Evolutionary conservation across 2,797 vertebrate species (phyloP).

Genomic region (Botia almorhae): DNA sequence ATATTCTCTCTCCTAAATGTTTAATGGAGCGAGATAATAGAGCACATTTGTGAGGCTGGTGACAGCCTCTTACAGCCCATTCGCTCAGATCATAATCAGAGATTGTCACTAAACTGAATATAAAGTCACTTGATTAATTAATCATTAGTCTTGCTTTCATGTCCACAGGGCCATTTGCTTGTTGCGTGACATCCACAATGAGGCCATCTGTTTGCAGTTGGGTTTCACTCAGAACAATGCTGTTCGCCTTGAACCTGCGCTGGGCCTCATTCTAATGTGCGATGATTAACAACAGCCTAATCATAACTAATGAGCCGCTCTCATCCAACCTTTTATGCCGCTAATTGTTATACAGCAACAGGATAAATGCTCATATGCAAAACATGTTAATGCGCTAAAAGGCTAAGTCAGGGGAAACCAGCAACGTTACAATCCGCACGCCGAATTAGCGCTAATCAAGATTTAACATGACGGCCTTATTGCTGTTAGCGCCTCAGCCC

Average conservation of each 20-base stretch:
- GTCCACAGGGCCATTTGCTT: slow-evolving; percentile 55
- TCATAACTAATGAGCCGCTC: slow-evolving; percentile 86
- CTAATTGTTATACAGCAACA: slow-evolving; percentile 76
- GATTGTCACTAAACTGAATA: slow-evolving; percentile 58
- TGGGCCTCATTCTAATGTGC: slow-evolving; percentile 74
- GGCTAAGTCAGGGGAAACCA: slow-evolving; percentile 54
- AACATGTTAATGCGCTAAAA: slow-evolving; percentile 59
- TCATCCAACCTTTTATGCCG: slow-evolving; percentile 74
- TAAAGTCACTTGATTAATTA: slow-evolving; percentile 65
- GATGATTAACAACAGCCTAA: slow-evolving; percentile 86
- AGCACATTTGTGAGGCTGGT: slow-evolving; percentile 43
- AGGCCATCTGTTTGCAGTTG: slow-evolving; percentile 65
- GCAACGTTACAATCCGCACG: slow-evolving; percentile 71
- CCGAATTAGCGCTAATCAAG: slow-evolving; percentile 88
- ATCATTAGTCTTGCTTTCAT: slow-evolving; percentile 57
- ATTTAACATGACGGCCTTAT: slow-evolving; percentile 76
- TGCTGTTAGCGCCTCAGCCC: slow-evolving; percentile 81
- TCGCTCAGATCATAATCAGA: slow-evolving; percentile 54
- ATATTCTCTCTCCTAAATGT: slow-evolving; percentile 32
- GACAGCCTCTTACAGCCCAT: slow-evolving; percentile 48
- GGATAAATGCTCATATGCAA: slow-evolving; percentile 61
- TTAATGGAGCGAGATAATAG: slow-evolving; percentile 56
- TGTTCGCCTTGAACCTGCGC: slow-evolving; percentile 50
- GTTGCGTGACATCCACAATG: slow-evolving; percentile 52
- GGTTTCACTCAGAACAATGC: slow-evolving; percentile 60